Percentiles rank a stretch among this genome's conserved stretches.
Conservation (phyloP, 1,140 invertebrate species). For the Brachionus plicatilis region DNA sequence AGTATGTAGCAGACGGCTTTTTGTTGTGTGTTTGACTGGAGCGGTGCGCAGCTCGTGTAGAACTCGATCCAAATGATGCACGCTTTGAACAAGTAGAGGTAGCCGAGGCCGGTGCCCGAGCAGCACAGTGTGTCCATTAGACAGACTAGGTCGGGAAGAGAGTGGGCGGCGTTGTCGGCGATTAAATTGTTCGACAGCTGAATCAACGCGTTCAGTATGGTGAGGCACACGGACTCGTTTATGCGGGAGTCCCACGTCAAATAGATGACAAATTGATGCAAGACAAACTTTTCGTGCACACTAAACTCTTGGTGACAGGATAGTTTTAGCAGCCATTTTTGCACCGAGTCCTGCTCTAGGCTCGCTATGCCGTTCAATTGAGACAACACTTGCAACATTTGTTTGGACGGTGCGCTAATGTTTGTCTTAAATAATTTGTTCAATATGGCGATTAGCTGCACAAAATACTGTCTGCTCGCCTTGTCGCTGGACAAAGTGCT, state of each 20-base stretch:
- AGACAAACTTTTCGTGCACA: neutral
- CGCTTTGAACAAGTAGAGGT: slow-evolving; percentile 19
- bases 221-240: neutral
- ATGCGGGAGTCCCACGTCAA: neutral
- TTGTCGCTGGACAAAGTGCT: neutral
- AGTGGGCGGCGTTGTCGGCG: neutral
- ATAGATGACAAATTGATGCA: slow-evolving; percentile 26
- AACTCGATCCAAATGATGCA: slow-evolving; percentile 15
- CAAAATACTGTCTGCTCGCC: neutral
- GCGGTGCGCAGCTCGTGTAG: neutral
- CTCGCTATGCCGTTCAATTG: neutral
- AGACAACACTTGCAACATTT: neutral
- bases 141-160: neutral
- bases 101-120: slow-evolving; percentile 16
- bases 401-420: neutral
- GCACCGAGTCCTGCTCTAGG: neutral
- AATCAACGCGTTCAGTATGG: neutral
- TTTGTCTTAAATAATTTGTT: neutral
- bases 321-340: neutral
- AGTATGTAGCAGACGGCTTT: slow-evolving; percentile 73
- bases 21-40: slow-evolving; percentile 58
- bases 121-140: slow-evolving; percentile 11
- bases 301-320: neutral
- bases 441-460: neutral
- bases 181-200: neutral